These are phyloP conservation scores for Moxostoma hubbsi DNA, from an alignment of 2,797 vertebrate species.

Conservation along the genomic window DNA sequence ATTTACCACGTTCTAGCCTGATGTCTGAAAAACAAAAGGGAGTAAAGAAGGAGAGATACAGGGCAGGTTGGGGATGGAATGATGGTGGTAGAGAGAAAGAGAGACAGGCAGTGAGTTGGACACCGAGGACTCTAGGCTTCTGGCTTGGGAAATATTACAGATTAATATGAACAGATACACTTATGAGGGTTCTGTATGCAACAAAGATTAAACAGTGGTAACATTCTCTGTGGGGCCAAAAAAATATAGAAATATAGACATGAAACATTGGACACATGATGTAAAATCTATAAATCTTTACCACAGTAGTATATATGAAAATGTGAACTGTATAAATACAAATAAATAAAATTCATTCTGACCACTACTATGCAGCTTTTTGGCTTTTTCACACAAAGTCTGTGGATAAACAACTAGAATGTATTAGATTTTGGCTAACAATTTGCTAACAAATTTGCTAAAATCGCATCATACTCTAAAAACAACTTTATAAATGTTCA, in stretches of 20 bases:
- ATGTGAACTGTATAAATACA: not conserved
- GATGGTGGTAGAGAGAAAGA: conserved; percentile 39
- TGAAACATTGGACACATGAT: not conserved
- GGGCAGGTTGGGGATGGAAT: not conserved
- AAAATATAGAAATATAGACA: too few species aligned
- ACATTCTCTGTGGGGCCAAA: too few species aligned
- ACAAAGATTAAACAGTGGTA: not conserved
- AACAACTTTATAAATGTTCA: too few species aligned
- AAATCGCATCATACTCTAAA: too few species aligned
- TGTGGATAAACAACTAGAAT: too few species aligned
- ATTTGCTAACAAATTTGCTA: too few species aligned
- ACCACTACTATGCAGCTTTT: not conserved
- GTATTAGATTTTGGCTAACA: too few species aligned
- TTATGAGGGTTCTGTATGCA: conserved; percentile 20
- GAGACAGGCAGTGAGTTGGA: conserved; percentile 27
- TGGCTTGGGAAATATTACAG: conserved; percentile 27
- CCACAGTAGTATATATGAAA: not conserved
- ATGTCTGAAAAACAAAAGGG: conserved; percentile 84
- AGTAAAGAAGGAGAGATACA: conserved; percentile 52
- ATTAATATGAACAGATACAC: conserved; percentile 22
- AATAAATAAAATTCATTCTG: too few species aligned
- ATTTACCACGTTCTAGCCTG: conserved; percentile 96
- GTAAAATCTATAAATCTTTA: not conserved
- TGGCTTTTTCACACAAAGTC: not conserved
- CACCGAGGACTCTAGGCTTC: conserved; percentile 5